Evolutionary conservation across 2,797 vertebrate species (phyloP).

Genomic region (Notamacropus eugenii): DNA sequence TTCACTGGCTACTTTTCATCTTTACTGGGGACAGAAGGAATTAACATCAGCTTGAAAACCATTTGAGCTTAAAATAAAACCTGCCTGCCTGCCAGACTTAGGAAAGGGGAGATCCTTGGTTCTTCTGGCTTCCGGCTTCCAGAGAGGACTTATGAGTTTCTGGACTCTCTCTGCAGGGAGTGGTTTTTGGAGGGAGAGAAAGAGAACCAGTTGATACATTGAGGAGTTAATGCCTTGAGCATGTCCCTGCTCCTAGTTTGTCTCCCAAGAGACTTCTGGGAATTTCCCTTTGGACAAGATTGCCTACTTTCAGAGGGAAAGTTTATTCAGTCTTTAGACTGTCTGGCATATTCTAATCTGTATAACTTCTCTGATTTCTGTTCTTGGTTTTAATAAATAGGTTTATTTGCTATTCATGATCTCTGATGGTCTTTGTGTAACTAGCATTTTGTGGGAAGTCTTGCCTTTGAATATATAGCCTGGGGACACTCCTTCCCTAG

Average conservation of each 20-base stretch:
- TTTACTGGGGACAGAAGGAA: constrained; percentile 20
- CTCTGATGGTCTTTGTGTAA: neutral
- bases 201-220: neutral
- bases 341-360: neutral
- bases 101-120: neutral
- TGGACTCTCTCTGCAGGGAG: neutral
- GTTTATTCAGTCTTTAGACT: neutral
- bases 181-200: neutral
- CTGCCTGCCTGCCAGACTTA: neutral
- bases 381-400: neutral
- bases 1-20: constrained; percentile 38
- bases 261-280: neutral
- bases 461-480: neutral
- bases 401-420: neutral
- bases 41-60: constrained; percentile 1
- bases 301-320: neutral
- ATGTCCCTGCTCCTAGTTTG: neutral
- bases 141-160: neutral
- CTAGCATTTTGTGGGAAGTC: neutral
- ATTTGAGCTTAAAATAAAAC: neutral
- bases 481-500: neutral
- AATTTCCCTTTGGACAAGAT: neutral
- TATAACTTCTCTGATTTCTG: neutral
- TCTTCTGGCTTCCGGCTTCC: neutral
- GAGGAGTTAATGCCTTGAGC: neutral